These are phyloP conservation scores for Hemitrygon akajei DNA, from an alignment of 2,797 vertebrate species.

Conservation along the genomic window DNA sequence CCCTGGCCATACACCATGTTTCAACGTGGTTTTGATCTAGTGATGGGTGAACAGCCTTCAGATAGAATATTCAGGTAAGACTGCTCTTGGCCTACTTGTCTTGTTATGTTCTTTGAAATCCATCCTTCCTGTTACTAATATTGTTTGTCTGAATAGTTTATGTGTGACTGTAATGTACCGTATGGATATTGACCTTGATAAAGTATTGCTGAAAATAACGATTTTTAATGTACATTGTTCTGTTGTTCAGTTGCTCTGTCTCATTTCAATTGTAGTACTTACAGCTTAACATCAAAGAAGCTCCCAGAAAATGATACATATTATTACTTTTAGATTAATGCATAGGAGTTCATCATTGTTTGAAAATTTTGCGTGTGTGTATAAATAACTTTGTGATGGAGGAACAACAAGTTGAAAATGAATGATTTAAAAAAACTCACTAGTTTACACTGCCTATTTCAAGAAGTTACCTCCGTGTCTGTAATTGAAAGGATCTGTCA, in stretches of 20 bases:
- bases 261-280: too few species aligned
- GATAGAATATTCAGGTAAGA: conserved; percentile 96
- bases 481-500: too few species aligned
- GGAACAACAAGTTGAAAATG: background rate
- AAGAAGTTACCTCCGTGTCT: background rate
- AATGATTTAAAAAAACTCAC: background rate
- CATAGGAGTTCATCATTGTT: too few species aligned
- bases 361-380: background rate
- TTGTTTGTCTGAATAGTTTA: too few species aligned
- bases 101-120: background rate
- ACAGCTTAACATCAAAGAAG: too few species aligned
- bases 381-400: background rate
- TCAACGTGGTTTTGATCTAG: conserved; percentile 95
- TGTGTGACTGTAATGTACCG: too few species aligned
- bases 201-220: too few species aligned
- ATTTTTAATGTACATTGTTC: too few species aligned
- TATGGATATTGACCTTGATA: too few species aligned
- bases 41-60: conserved; percentile 94
- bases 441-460: background rate
- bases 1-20: conserved; percentile 99
- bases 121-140: too few species aligned
- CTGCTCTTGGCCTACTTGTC: background rate
- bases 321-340: background rate
- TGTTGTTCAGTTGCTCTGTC: too few species aligned
- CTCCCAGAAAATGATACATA: too few species aligned